A percentile compares a stretch with the other conserved stretches of the same genome.
Conservation (phyloP, 2,797 vertebrate species). For the Xenopus petersii region DNA sequence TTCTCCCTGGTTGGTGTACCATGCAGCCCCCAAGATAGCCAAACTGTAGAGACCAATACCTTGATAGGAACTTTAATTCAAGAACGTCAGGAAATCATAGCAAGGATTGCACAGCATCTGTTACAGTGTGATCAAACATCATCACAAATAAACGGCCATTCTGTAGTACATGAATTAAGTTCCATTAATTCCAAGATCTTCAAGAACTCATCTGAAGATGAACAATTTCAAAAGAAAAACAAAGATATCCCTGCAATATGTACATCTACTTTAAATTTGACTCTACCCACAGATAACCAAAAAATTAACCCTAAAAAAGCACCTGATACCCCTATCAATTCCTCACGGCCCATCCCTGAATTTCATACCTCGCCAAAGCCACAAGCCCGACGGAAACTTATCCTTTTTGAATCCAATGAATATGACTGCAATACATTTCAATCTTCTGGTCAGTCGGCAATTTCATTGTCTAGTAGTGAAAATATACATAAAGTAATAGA, state of each 20-base stretch:
- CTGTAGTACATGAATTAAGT: slow-evolving; percentile 63
- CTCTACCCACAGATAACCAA: slow-evolving; percentile 61
- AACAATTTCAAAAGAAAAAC: slow-evolving; percentile 75
- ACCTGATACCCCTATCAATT: slow-evolving; percentile 72
- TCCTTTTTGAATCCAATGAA: slow-evolving; percentile 72
- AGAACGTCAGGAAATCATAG: slow-evolving; percentile 94
- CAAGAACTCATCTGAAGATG: slow-evolving; percentile 68
- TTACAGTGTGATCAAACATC: slow-evolving; percentile 91
- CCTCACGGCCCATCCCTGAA: slow-evolving; percentile 63
- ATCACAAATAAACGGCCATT: slow-evolving; percentile 75
- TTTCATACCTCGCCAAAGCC: slow-evolving; percentile 73
- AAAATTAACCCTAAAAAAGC: slow-evolving; percentile 63
- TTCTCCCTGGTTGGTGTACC: slow-evolving; percentile 74
- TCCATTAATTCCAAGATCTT: slow-evolving; percentile 71
- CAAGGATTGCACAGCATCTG: slow-evolving; percentile 93
- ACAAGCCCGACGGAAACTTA: slow-evolving; percentile 78
- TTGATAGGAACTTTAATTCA: slow-evolving; percentile 93
- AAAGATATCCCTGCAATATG: slow-evolving; percentile 66
- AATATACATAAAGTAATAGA: slow-evolving; percentile 55
- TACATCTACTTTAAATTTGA: slow-evolving; percentile 50
- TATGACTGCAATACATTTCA: slow-evolving; percentile 79
- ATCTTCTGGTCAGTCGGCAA: slow-evolving; percentile 59
- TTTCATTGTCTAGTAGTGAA: slow-evolving; percentile 60
- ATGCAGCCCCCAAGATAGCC: slow-evolving; percentile 69
- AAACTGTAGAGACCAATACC: slow-evolving; percentile 80